A percentile compares a stretch with the other conserved stretches of the same genome.
Conservation (phyloP, 2,797 vertebrate genomes). For the Gallinago stenura region DNA sequence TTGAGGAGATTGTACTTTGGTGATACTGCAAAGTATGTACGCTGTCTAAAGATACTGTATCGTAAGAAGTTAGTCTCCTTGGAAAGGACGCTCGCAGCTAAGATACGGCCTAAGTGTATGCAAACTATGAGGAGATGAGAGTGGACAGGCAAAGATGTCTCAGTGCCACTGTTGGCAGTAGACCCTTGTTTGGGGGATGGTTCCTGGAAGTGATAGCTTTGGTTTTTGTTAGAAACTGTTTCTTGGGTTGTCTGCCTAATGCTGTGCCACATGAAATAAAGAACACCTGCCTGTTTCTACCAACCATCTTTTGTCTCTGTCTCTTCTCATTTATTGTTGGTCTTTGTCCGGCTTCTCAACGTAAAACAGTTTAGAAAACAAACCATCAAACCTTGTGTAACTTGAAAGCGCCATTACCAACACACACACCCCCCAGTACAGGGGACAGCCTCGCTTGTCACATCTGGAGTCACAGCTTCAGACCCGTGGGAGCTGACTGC, state of each 20-base stretch:
- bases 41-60: conserved; percentile 38
- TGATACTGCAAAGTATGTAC: conserved; percentile 32
- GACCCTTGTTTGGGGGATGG: conserved; percentile 29
- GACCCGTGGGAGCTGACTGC: not conserved
- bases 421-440: not conserved
- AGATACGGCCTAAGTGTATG: not conserved
- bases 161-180: conserved; percentile 41
- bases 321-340: conserved; percentile 50
- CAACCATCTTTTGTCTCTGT: conserved; percentile 35
- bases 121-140: conserved; percentile 31
- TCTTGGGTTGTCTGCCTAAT: conserved; percentile 72
- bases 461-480: not conserved
- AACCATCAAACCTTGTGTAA: not conserved
- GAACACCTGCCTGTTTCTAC: conserved; percentile 75
- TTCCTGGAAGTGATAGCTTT: conserved; percentile 54
- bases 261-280: conserved; percentile 78
- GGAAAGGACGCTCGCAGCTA: conserved; percentile 12
- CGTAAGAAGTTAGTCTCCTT: conserved; percentile 23
- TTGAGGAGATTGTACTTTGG: conserved; percentile 54
- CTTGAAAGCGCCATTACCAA: not conserved
- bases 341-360: not conserved
- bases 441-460: not conserved
- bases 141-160: conserved; percentile 35
- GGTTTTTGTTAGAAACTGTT: conserved; percentile 67
- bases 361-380: not conserved